Conservation (phyloP, 2,888 invertebrate species). For the Dermolepida albohirtum region DNA sequence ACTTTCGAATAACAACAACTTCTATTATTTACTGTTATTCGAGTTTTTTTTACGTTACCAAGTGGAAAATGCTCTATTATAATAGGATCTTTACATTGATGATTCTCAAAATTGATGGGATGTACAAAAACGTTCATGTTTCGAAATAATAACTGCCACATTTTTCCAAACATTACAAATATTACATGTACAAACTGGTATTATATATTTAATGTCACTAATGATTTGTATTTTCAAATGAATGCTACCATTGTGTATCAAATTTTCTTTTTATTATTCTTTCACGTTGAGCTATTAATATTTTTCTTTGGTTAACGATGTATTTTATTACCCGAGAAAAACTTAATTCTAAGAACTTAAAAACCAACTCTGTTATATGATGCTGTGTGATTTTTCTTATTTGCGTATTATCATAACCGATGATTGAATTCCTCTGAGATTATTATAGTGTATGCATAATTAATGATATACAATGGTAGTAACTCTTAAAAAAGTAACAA, state of each 20-base stretch:
- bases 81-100: too few species aligned
- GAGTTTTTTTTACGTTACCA: too few species aligned
- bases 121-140: too few species aligned
- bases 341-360: neutral
- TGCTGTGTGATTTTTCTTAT: neutral
- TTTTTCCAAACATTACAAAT: slow-evolving; percentile 43
- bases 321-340: too few species aligned
- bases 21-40: too few species aligned
- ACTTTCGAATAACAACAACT: too few species aligned
- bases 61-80: too few species aligned
- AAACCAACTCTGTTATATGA: neutral
- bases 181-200: slow-evolving; percentile 46
- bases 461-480: slow-evolving; percentile 34
- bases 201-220: slow-evolving; percentile 31
- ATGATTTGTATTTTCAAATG: slow-evolving; percentile 40
- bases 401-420: too few species aligned
- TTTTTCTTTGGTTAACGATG: neutral
- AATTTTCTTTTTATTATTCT: neutral
- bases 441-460: neutral
- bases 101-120: too few species aligned
- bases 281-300: neutral
- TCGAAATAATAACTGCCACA: neutral
- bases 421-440: neutral
- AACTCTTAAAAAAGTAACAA: slow-evolving; percentile 11
- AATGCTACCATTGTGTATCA: slow-evolving; percentile 37